Conservation (phyloP, 2,888 invertebrate genomes). For the Sphaeridia pumilis region DNA sequence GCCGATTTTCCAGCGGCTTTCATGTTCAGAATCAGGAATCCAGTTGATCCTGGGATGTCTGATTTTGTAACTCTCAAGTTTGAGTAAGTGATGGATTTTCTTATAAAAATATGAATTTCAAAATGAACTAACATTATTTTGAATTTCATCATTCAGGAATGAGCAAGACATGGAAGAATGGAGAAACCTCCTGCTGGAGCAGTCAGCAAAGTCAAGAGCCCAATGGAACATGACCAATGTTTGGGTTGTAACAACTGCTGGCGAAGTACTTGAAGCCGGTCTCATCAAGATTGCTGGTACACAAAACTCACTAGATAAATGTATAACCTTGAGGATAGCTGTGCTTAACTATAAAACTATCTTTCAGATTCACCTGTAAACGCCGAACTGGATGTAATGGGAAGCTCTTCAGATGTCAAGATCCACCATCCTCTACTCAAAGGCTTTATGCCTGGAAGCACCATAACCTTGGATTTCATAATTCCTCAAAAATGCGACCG, state of each 20-base stretch:
- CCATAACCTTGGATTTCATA: constrained; percentile 56
- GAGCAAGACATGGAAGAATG: constrained; percentile 33
- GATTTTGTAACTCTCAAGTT: constrained; percentile 32
- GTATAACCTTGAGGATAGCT: too few relatives aligned
- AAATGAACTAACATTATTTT: too few relatives aligned
- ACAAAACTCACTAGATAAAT: too few relatives aligned
- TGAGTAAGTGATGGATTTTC: too few relatives aligned
- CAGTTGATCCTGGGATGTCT: constrained; percentile 28
- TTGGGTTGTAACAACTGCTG: constrained; percentile 30
- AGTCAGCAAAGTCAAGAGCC: constrained; percentile 20
- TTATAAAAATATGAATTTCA: too few relatives aligned
- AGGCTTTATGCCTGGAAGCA: constrained; percentile 60
- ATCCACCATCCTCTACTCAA: constrained; percentile 49
- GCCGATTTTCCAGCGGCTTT: constrained; percentile 21
- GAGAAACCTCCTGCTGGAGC: constrained; percentile 21
- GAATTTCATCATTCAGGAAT: constrained; percentile 20
- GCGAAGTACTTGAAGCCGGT: constrained; percentile 30
- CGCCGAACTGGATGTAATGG: constrained; percentile 22
- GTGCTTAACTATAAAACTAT: too few relatives aligned
- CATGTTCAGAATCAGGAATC: constrained; percentile 27
- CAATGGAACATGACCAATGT: constrained; percentile 24
- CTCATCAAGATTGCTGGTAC: constrained; percentile 26
- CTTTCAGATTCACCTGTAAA: constrained; percentile 28
- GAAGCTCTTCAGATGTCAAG: constrained; percentile 20
- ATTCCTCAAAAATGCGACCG: constrained; percentile 58